These are phyloP conservation scores for Semnopithecus entellus DNA, from an alignment of 2,113 vertebrate species.

Conservation along the genomic window DNA sequence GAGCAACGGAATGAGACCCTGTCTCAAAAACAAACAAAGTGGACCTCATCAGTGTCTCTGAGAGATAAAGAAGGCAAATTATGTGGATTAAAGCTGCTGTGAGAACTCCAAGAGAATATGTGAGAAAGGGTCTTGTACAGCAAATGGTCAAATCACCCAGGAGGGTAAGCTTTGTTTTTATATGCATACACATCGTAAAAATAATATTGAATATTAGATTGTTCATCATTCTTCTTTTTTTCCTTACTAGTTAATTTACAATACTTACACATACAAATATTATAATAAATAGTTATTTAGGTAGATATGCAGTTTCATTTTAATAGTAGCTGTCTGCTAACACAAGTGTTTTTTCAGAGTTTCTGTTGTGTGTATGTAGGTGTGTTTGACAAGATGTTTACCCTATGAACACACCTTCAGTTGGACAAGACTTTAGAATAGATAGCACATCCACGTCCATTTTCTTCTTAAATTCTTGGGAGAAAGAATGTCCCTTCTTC, in stretches of 20 bases:
- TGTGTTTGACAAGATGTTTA: background rate
- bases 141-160: background rate
- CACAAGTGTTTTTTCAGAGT: background rate
- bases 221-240: background rate
- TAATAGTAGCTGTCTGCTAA: background rate
- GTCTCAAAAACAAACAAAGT: background rate
- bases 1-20: too few relatives aligned
- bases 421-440: background rate
- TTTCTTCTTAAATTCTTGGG: background rate
- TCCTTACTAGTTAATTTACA: background rate
- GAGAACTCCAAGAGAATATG: background rate
- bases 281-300: background rate
- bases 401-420: background rate
- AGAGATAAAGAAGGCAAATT: background rate
- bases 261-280: conserved; percentile 7
- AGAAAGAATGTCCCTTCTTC: background rate
- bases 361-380: background rate
- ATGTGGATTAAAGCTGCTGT: background rate
- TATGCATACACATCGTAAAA: background rate
- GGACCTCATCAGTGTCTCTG: background rate
- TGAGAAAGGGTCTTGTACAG: background rate
- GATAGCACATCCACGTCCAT: background rate
- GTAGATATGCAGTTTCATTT: background rate
- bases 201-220: background rate
- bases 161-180: background rate